phyloP scores from a whole-genome alignment of 1,140 invertebrate genomes.

The Arctopsyche grandis region DNA sequence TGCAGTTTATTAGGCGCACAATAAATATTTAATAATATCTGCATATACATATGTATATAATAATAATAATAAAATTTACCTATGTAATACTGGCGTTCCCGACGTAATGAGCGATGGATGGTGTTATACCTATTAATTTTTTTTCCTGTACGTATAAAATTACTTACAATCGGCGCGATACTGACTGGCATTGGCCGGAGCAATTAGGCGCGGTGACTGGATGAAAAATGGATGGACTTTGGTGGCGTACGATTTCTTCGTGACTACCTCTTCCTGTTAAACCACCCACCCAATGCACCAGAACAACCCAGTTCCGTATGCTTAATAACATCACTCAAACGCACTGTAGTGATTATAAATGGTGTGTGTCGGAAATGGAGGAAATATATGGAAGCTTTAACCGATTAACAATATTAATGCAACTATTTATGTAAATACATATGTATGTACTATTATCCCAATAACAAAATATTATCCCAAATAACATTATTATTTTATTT shows the following conservation, averaged over 20 bases:
- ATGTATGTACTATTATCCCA: too few species aligned
- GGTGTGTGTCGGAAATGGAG: too few species aligned
- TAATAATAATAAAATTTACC: too few species aligned
- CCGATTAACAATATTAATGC: too few species aligned
- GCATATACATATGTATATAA: background rate
- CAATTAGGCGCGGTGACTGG: constrained; percentile 44
- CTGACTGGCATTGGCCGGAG: constrained; percentile 32
- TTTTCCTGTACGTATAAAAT: background rate
- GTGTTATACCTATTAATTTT: too few species aligned
- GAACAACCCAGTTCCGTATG: too few species aligned
- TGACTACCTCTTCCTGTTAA: background rate
- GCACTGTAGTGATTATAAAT: background rate
- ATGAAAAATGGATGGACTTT: constrained; percentile 18
- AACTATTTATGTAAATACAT: too few species aligned
- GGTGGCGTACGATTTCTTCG: background rate
- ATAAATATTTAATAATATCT: constrained; percentile 21
- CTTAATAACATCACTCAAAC: background rate
- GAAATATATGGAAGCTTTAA: too few species aligned
- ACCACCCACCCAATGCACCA: background rate
- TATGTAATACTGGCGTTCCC: too few species aligned
- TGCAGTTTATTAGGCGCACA: background rate
- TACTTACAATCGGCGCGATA: background rate
- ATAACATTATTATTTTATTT: too few species aligned
- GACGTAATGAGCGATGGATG: too few species aligned
- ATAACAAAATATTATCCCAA: too few species aligned